Conservation (phyloP, 2,113 vertebrate genomes). For the Petromus typicus region DNA sequence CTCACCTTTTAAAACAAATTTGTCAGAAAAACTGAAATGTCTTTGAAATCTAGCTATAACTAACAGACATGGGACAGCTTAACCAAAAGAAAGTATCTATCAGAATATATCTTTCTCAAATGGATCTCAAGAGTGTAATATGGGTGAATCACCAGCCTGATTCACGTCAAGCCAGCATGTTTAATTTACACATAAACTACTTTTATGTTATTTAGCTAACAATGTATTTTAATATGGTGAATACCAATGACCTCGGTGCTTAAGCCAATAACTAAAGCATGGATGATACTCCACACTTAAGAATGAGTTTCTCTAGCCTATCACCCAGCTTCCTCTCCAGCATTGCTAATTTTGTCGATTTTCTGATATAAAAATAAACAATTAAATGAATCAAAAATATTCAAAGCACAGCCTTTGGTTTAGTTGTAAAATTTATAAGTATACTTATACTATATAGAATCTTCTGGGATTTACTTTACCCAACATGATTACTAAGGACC, state of each 20-base stretch:
- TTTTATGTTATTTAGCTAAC: not conserved
- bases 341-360: not conserved
- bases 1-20: conserved; percentile 37
- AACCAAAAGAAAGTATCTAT: not conserved
- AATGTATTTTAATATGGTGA: not conserved
- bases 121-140: not conserved
- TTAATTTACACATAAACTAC: conserved; percentile 41
- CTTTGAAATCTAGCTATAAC: conserved; percentile 6
- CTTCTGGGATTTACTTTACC: not conserved
- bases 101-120: conserved; percentile 38
- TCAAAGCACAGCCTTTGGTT: not conserved
- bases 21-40: not conserved
- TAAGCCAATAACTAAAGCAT: not conserved
- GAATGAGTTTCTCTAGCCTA: not conserved
- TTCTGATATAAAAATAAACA: not conserved
- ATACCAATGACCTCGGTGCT: not conserved
- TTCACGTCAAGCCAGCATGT: not conserved
- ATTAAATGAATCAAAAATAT: not conserved
- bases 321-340: not conserved
- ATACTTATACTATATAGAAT: not conserved
- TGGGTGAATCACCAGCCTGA: not conserved
- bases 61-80: not conserved
- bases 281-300: not conserved
- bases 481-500: not conserved
- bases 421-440: not conserved